A percentile compares a stretch with the other conserved stretches of the same genome.
phyloP scores from a whole-genome alignment of 1,140 invertebrate species.

The Coelopa frigida region DNA sequence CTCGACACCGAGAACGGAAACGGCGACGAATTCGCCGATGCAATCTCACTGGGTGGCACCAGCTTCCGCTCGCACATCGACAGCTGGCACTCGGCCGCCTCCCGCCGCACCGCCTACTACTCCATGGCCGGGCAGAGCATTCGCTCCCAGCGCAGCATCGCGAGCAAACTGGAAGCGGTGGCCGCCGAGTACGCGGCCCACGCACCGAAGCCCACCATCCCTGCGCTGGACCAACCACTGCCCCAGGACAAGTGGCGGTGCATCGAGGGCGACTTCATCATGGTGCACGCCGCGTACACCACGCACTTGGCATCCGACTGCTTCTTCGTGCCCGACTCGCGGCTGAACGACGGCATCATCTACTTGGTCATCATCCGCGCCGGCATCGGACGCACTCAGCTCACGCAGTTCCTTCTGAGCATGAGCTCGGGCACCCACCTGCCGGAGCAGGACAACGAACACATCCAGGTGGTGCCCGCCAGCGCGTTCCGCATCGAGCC shows the following conservation, averaged over 20 bases:
- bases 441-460: constrained; percentile 45
- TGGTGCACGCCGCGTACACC: constrained; percentile 82
- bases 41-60: constrained; percentile 25
- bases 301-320: constrained; percentile 80
- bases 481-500: constrained; percentile 86
- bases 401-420: constrained; percentile 68
- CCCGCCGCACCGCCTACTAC: constrained; percentile 65
- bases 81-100: constrained; percentile 73
- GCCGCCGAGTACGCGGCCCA: constrained; percentile 52
- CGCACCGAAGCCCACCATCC: constrained; percentile 66
- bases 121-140: constrained; percentile 54
- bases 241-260: constrained; percentile 57
- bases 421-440: constrained; percentile 68
- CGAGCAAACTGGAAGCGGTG: constrained; percentile 26
- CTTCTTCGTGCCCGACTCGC: constrained; percentile 74
- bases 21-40: constrained; percentile 12
- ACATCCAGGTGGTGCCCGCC: constrained; percentile 68
- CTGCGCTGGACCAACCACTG: constrained; percentile 54
- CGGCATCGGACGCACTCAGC: constrained; percentile 64
- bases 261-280: constrained; percentile 78
- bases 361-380: constrained; percentile 78
- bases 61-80: constrained; percentile 54
- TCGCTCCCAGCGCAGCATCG: constrained; percentile 27
- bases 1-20: not conserved
- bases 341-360: constrained; percentile 82